Base-by-base conservation (phyloP, 2,113 vertebrate species). In the Rhinopithecus roxellana region DNA sequence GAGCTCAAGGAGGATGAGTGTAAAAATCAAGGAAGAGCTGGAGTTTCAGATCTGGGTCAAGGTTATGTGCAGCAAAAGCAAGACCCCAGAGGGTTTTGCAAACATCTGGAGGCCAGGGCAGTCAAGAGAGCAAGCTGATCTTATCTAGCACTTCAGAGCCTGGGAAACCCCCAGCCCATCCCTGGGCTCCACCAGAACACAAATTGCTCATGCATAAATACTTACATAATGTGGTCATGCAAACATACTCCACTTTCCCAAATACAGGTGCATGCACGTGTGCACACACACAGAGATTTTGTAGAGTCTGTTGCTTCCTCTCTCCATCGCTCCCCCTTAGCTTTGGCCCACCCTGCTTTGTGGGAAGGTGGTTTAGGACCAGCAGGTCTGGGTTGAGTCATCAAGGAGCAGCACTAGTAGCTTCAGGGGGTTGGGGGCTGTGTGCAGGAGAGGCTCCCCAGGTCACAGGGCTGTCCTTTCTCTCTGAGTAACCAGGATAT, bases 41-140 rank as follows among this genome's bases (percentile, higher is more conserved):
- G 18, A 61, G 55, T 67, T 96, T 79, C 40, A 23, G 79, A 82
- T 69, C 23, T 22, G 30, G 45, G 52, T 78, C 90, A 97, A 91
- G 81, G 89, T 84, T 67, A 67, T 2, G 17, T 23, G 72, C 43
- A 43, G 78, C 32, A 18, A 30, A 82, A 64, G 61, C 86, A 52
- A 93, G 95, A 90, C 9, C 70, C 45, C 23, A 8, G 67, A 87
- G 55, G 30, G 35, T 45, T 72, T 50, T 95, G 57, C 20, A n/a
- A 91, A 84, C 45, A 67, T 70, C 48, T 38, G 70, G 40, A 89
- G 45, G 48, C 69, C 59, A 69, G 72, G 4, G 50, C 23, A 40
- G 32, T 43, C 0, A 1, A 59, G 61, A 43, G 48, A 75, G 22
- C 14, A 59, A 8, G 52, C 16, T 10, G 75, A 50, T 5, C n/a